Conservation (phyloP, 92 coral and sea anemone genomes). For the Nematostella vectensis region DNA sequence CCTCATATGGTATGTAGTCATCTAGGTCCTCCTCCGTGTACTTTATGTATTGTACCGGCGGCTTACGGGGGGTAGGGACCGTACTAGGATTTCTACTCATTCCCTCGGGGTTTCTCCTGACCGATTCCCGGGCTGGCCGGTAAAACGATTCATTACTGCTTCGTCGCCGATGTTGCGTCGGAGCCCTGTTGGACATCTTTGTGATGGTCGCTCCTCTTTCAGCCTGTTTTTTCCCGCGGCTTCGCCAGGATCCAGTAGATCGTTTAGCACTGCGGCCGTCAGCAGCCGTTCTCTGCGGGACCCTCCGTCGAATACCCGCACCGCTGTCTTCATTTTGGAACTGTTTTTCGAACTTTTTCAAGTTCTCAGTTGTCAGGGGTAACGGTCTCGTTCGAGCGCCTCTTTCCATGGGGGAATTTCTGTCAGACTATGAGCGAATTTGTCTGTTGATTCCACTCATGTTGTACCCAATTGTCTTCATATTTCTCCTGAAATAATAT, state of each 20-base stretch:
- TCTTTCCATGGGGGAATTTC: no score
- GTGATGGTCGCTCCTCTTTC: neutral
- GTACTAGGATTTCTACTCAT: constrained; percentile 45
- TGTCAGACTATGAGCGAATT: no score
- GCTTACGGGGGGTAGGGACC: constrained; percentile 2
- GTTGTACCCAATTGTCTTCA: no score
- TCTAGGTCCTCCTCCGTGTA: constrained; percentile 28
- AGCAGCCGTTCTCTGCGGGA: constrained; percentile 47
- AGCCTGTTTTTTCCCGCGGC: neutral
- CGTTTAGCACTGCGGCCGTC: constrained; percentile 51
- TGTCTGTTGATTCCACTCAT: no score
- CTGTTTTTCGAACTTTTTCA: constrained; percentile 43
- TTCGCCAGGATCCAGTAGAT: constrained; percentile 28
- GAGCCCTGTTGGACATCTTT: neutral
- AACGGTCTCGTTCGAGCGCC: no score
- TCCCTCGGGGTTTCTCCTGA: constrained; percentile 59
- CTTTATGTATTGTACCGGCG: constrained; percentile 1
- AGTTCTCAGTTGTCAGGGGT: constrained; percentile 45
- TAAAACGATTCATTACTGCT: constrained; percentile 17
- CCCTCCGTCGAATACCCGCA: constrained; percentile 13
- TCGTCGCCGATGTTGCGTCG: constrained; percentile 1
- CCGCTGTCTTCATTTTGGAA: constrained; percentile 11
- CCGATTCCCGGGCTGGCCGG: constrained; percentile 41
- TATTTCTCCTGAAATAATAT: no score
- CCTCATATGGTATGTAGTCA: constrained; percentile 33